Percentiles rank a stretch among this genome's conserved stretches.
Conservation (phyloP, 2,113 vertebrate species). For the Nansenia antarctica region DNA sequence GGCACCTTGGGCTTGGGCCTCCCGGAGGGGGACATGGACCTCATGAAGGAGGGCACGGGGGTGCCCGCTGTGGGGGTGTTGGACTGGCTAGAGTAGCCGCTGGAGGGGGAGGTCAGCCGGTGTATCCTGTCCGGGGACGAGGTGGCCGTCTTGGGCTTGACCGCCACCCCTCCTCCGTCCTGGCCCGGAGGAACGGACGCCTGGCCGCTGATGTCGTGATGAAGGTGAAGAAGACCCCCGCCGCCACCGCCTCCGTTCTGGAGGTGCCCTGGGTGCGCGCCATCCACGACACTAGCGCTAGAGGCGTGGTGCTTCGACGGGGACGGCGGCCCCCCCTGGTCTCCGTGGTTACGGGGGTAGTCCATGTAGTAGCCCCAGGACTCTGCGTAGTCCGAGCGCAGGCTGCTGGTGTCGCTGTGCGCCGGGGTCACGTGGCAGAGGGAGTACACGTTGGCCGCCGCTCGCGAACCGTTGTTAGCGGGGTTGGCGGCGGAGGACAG, state of each 20-base stretch:
- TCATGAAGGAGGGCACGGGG: slow-evolving; percentile 86
- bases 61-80: slow-evolving; percentile 95
- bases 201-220: slow-evolving; percentile 60
- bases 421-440: slow-evolving; percentile 87
- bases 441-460: slow-evolving; percentile 80
- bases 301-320: slow-evolving; percentile 40
- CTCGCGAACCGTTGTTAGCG: slow-evolving; percentile 35
- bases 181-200: slow-evolving; percentile 60
- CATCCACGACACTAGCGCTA: slow-evolving; percentile 34
- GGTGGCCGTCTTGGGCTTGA: slow-evolving; percentile 77
- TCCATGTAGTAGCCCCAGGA: slow-evolving; percentile 94
- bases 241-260: slow-evolving; percentile 61
- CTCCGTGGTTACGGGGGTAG: slow-evolving; percentile 71
- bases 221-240: no score
- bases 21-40: slow-evolving; percentile 81
- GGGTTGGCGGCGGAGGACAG: slow-evolving; percentile 71
- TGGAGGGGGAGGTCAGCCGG: slow-evolving; percentile 92
- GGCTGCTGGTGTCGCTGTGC: slow-evolving; percentile 92
- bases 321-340: slow-evolving; percentile 69
- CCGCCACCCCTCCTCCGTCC: slow-evolving; percentile 36
- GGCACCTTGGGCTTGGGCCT: slow-evolving; percentile 90
- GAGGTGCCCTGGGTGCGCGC: slow-evolving; percentile 61
- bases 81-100: slow-evolving; percentile 97
- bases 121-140: slow-evolving; percentile 89
- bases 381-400: slow-evolving; percentile 90